phyloP scores from a whole-genome alignment of 2,113 vertebrate genomes.

The Lycocorax pyrrhopterus region DNA sequence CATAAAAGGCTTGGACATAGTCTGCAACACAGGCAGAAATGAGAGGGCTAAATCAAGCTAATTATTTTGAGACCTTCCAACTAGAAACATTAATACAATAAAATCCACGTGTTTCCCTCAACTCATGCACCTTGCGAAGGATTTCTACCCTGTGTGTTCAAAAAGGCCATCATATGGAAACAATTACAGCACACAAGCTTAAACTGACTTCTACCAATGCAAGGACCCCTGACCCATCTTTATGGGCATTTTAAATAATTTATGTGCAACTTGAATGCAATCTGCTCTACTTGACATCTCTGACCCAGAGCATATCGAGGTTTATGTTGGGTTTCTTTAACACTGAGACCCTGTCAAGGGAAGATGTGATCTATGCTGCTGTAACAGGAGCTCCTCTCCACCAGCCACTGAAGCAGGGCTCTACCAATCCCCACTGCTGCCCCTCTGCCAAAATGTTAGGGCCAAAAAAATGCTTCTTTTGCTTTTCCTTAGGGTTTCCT shows the following conservation, averaged over 20 bases:
- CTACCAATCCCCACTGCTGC: neutral
- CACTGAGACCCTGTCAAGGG: constrained; percentile 11
- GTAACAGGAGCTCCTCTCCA: neutral
- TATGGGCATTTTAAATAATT: constrained; percentile 56
- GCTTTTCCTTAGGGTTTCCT: neutral
- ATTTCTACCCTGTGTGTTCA: neutral
- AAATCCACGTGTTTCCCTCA: constrained; percentile 13
- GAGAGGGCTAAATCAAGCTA: constrained; percentile 33
- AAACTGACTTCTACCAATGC: neutral
- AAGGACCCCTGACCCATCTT: constrained; percentile 38
- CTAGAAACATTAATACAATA: constrained; percentile 20
- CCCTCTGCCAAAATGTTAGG: neutral
- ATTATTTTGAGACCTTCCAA: constrained; percentile 46
- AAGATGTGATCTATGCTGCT: neutral
- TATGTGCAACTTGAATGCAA: constrained; percentile 38
- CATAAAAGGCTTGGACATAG: neutral
- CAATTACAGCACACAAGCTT: constrained; percentile 11
- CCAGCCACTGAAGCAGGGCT: neutral
- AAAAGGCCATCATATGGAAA: constrained; percentile 6
- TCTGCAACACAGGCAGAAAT: constrained; percentile 13
- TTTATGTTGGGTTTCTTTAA: constrained; percentile 57
- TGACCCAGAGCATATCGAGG: constrained; percentile 26
- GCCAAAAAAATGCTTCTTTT: neutral
- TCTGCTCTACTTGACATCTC: constrained; percentile 46
- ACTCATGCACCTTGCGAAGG: neutral